Percentiles rank a stretch among this genome's conserved stretches.
Evolutionary conservation across 1,140 invertebrate species (phyloP).

Genomic region (Physella acuta): DNA sequence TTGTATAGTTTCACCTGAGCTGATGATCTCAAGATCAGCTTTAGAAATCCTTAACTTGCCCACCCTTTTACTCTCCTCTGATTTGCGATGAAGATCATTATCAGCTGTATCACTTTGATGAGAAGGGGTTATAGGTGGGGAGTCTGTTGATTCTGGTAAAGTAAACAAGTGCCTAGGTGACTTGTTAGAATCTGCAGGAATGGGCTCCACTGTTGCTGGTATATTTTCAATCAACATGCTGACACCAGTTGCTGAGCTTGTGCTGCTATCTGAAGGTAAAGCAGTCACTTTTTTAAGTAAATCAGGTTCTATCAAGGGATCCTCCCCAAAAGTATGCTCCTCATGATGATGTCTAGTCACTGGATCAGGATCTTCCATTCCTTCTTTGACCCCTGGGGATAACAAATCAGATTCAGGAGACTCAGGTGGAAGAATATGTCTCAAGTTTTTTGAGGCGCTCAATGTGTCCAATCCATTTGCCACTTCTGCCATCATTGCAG

Average conservation of each 20-base stretch:
- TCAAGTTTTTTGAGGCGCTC: no score
- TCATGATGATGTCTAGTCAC: neutral
- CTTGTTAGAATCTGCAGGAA: no score
- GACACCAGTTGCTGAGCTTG: neutral
- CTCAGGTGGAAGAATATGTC: neutral
- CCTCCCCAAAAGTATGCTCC: neutral
- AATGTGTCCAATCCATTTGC: no score
- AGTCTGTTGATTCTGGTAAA: neutral
- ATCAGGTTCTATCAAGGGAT: no score
- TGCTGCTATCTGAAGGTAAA: neutral
- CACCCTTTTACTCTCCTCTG: neutral
- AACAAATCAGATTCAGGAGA: neutral
- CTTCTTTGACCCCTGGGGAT: slow-evolving; percentile 13
- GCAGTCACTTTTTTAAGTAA: neutral
- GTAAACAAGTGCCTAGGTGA: no score
- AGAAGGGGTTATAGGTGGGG: neutral
- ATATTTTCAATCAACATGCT: neutral
- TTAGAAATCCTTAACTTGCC: slow-evolving; percentile 12
- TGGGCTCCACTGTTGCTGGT: neutral
- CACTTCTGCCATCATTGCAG: neutral
- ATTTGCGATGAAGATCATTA: neutral
- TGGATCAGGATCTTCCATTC: slow-evolving; percentile 13
- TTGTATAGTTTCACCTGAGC: neutral
- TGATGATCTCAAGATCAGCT: slow-evolving; percentile 20
- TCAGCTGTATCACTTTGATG: neutral